Evolutionary conservation across 2,113 vertebrate species (phyloP), one percentile per base, ranked within the genome.

Genomic region (Leptobrachium leishanense): DNA sequence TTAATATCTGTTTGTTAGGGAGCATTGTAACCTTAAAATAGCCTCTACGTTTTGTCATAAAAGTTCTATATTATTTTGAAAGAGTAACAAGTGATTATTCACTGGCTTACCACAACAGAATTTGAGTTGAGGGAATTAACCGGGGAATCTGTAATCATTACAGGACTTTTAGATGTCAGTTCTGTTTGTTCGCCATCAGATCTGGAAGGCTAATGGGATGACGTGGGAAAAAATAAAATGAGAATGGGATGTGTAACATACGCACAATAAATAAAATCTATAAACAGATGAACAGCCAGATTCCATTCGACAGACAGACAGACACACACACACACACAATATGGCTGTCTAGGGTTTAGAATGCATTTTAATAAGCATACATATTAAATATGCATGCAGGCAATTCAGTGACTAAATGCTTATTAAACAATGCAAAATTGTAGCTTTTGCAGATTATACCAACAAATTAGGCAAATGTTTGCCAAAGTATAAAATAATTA

Each of bases 71-170:
- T 12, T 2, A 59, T 59, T 54, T 1, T 54, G 6, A 11, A 59
- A 59, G 4, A 2, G 6, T 64, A 39, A 7, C 80, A 81, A 54
- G 1, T 42, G 75, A 84, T 50, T 76, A 81, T 41, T 50, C 3
- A 54, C 69, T 41, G 63, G 44, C 88, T 92, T 93, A 94, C 86
- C 90, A 89, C 87, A 83, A 91, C 92, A 15, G 91, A 93, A 91
- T 94, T 93, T 10, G 84, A 88, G 12, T 94, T 93, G 83, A 90
- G 84, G 87, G 90, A 89, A 87, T 93, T 94, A 76, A 92, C 92
- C 80, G 88, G 88, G 83, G 88, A 92, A 85, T 89, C 88, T 72
- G 89, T 94, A 84, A 94, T 84, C 73, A 80, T 90, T 77, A 93
- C 87, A 5, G 91, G 90, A 86, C 90, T 94, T 86, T 92, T 92